phyloP scores from a whole-genome alignment of 2,113 vertebrate genomes.

The Perca schrenkii region DNA sequence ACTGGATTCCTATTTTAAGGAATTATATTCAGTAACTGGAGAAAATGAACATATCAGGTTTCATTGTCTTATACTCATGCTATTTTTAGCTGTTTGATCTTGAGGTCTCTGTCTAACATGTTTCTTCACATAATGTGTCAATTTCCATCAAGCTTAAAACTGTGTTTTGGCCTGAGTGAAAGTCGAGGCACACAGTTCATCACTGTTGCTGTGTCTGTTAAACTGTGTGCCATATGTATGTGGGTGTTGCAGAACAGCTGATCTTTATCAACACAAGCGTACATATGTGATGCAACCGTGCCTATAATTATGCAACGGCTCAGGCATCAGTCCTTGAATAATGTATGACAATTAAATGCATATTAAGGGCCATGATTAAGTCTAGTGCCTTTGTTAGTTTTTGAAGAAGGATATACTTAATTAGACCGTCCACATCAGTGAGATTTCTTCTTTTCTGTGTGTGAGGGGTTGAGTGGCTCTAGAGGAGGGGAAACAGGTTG shows the following conservation, averaged over 20 bases:
- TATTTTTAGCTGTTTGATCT: slow-evolving; percentile 46
- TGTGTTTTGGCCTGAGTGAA: slow-evolving; percentile 19
- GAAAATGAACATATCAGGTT: slow-evolving; percentile 17
- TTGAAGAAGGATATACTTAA: slow-evolving; percentile 15
- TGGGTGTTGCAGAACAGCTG: slow-evolving; percentile 70
- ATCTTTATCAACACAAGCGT: slow-evolving; percentile 56
- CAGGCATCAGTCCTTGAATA: slow-evolving; percentile 38
- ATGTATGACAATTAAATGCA: slow-evolving; percentile 48
- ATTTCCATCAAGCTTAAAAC: slow-evolving; percentile 14
- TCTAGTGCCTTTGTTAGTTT: slow-evolving; percentile 27
- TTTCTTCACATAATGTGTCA: slow-evolving; percentile 7
- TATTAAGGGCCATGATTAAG: slow-evolving; percentile 42
- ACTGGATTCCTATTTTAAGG: slow-evolving; percentile 72
- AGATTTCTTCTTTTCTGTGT: not conserved
- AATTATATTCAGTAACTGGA: slow-evolving; percentile 38
- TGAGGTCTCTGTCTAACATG: not conserved
- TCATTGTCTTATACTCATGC: slow-evolving; percentile 4
- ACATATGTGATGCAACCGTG: slow-evolving; percentile 50
- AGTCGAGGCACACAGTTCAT: slow-evolving; percentile 33
- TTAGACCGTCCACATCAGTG: slow-evolving; percentile 28
- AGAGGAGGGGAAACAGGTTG: slow-evolving; percentile 18
- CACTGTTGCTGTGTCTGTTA: slow-evolving; percentile 33
- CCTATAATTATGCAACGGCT: slow-evolving; percentile 49
- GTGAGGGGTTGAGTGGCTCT: not conserved
- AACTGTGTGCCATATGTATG: slow-evolving; percentile 41